A percentile compares a stretch with the other conserved stretches of the same genome.
Conservation (phyloP, 2,113 vertebrate genomes). For the Struthidea cinerea region DNA sequence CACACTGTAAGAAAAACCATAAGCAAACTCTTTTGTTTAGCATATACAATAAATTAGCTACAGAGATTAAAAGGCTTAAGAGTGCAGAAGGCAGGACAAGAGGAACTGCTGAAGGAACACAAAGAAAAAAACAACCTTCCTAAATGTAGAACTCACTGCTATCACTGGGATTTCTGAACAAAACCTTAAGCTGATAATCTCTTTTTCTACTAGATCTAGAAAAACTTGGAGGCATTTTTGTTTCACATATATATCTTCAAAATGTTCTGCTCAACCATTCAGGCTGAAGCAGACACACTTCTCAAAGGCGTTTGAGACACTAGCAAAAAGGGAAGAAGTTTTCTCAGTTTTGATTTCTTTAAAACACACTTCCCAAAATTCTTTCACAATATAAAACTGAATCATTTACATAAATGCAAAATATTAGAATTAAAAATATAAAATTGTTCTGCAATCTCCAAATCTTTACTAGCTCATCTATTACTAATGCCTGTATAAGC, state of each 20-base stretch:
- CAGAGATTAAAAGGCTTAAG: not conserved
- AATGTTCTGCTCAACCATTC: not conserved
- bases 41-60: not conserved
- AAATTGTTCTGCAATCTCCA: not conserved
- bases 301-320: not conserved
- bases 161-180: not conserved
- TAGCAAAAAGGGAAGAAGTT: rapidly evolving
- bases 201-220: not conserved
- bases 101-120: not conserved
- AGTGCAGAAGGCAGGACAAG: not conserved
- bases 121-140: not conserved
- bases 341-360: not conserved
- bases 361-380: not conserved
- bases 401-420: not conserved
- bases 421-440: not conserved
- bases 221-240: not conserved
- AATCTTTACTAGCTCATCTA: not conserved
- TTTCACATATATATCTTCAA: not conserved
- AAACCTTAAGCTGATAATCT: not conserved
- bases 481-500: not conserved
- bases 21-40: not conserved
- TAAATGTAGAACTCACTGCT: not conserved
- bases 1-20: not conserved
- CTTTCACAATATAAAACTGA: not conserved
- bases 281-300: not conserved